A percentile compares a stretch with the other conserved stretches of the same genome.
Conservation (phyloP, 1,140 invertebrate genomes). For the Pogonognathellus flavescens region DNA sequence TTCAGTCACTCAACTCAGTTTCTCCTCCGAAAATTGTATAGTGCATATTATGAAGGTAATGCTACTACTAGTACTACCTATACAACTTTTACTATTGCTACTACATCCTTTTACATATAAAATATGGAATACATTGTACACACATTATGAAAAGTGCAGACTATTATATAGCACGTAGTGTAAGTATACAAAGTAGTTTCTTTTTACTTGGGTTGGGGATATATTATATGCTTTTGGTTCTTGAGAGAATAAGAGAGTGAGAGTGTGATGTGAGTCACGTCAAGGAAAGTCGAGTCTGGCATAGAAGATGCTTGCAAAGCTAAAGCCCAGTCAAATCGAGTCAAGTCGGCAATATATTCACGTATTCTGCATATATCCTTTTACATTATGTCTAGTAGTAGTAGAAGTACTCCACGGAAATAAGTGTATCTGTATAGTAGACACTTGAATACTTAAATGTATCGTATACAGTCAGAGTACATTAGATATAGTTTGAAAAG, state of each 20-base stretch:
- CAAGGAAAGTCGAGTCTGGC: slow-evolving; percentile 9
- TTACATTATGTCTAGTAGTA: not conserved
- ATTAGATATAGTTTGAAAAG: not conserved
- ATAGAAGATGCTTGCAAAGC: not conserved
- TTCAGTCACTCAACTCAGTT: slow-evolving; percentile 46
- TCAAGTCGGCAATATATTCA: slow-evolving; percentile 41
- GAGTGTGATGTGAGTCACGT: slow-evolving; percentile 29
- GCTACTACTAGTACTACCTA: too few species aligned
- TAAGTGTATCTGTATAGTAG: not conserved
- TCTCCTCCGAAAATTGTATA: not conserved
- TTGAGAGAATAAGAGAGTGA: not conserved
- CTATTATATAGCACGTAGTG: too few species aligned
- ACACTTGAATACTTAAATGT: not conserved
- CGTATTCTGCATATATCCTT: slow-evolving; percentile 1
- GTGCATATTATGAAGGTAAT: too few species aligned
- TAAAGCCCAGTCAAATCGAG: slow-evolving; percentile 35
- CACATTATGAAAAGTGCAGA: too few species aligned
- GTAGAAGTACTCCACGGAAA: not conserved
- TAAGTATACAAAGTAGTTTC: not conserved
- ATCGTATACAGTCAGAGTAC: not conserved
- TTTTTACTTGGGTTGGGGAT: not conserved
- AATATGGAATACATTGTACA: too few species aligned
- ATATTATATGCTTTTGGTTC: not conserved
- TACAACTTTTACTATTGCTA: too few species aligned
- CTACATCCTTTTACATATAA: too few species aligned